A percentile compares a stretch with the other conserved stretches of the same genome.
phyloP scores from a whole-genome alignment of 2,888 invertebrate genomes.

The Orthosia cruda region DNA sequence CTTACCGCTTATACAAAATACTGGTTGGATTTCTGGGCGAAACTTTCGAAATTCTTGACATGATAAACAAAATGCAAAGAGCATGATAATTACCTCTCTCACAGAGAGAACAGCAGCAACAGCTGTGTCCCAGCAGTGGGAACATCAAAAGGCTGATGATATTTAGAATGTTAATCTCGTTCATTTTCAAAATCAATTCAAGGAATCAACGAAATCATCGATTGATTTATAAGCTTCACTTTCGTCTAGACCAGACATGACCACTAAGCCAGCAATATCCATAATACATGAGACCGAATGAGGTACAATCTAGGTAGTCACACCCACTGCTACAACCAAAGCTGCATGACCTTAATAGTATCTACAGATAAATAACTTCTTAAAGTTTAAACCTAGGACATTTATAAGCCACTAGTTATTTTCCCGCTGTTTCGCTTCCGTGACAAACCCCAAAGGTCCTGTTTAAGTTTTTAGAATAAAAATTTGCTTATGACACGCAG shows the following conservation, averaged over 20 bases:
- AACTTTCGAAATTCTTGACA: background rate
- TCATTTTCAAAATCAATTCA: too few species aligned
- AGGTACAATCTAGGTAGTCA: background rate
- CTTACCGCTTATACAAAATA: background rate
- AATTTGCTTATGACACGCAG: too few species aligned
- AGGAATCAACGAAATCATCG: background rate
- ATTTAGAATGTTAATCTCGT: too few species aligned
- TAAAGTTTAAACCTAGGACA: too few species aligned
- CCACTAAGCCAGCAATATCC: constrained; percentile 14
- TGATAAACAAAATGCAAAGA: background rate
- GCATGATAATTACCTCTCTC: too few species aligned
- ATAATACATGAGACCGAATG: constrained; percentile 37
- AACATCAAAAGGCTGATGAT: too few species aligned
- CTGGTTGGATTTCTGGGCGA: background rate
- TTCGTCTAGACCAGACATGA: constrained; percentile 11
- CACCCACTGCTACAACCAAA: constrained; percentile 38
- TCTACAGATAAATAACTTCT: background rate
- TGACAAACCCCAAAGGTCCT: too few species aligned
- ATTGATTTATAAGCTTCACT: constrained; percentile 9
- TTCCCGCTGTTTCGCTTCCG: too few species aligned
- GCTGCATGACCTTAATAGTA: constrained; percentile 26
- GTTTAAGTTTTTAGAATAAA: too few species aligned
- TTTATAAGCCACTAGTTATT: too few species aligned
- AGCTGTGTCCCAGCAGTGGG: too few species aligned
- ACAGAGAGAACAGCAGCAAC: too few species aligned